phyloP scores from a whole-genome alignment of 2,797 vertebrate species.

The Protonibea diacanthus region DNA sequence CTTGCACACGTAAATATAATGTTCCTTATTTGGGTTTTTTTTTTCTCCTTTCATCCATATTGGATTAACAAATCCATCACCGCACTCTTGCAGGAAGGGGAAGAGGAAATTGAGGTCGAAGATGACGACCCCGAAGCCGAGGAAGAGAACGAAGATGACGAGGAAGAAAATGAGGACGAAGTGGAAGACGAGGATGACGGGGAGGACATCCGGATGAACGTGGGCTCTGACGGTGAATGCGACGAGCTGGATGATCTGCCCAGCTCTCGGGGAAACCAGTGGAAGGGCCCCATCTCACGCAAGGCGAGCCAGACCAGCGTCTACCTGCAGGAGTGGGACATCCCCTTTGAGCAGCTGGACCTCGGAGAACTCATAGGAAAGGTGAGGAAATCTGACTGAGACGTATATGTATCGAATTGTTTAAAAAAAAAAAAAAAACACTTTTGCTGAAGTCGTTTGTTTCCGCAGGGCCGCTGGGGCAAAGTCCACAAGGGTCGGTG shows the following conservation, averaged over 20 bases:
- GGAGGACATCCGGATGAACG: constrained; percentile 82
- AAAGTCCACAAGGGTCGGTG: constrained; percentile 96
- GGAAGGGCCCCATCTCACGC: constrained; percentile 95
- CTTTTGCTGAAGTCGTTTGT: not conserved
- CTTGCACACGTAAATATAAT: too few relatives aligned
- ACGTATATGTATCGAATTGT: constrained; percentile 36
- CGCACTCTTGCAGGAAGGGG: constrained; percentile 57
- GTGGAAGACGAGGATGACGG: constrained; percentile 78
- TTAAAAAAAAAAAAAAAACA: too few relatives aligned
- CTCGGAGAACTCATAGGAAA: constrained; percentile 96
- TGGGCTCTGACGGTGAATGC: constrained; percentile 91
- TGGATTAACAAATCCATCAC: not conserved
- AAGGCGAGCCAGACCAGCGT: constrained; percentile 97
- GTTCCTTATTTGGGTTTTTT: not conserved
- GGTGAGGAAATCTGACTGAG: constrained; percentile 85
- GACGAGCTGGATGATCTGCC: constrained; percentile 96
- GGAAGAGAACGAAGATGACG: constrained; percentile 69
- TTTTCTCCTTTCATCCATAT: not conserved
- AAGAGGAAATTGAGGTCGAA: constrained; percentile 77
- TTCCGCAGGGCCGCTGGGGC: constrained; percentile 92
- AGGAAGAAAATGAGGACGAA: constrained; percentile 70
- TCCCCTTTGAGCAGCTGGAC: constrained; percentile 96
- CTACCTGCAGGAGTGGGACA: constrained; percentile 98
- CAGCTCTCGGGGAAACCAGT: constrained; percentile 85
- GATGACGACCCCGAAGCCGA: constrained; percentile 70